A percentile compares a stretch with the other conserved stretches of the same genome.
Evolutionary conservation across 2,888 invertebrate species (phyloP).

Genomic region (Drosophila melanosoma): DNA sequence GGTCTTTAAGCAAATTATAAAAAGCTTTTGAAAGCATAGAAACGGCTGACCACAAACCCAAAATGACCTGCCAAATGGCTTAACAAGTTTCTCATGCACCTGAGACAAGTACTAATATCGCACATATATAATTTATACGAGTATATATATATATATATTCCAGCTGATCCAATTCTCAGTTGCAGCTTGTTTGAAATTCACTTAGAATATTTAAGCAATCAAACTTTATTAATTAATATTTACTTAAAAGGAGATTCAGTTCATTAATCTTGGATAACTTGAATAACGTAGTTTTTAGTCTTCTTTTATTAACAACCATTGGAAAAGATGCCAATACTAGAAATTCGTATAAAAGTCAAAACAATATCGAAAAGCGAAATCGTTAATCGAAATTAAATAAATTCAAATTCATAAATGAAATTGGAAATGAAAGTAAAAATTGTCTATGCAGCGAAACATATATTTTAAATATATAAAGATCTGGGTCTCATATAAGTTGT

Average conservation of each 20-base stretch:
- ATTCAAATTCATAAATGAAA: background rate
- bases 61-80: conserved; percentile 12
- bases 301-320: background rate
- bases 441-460: background rate
- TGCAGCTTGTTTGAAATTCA: background rate
- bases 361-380: background rate
- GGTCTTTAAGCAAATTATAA: conserved; percentile 53
- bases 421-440: background rate
- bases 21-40: conserved; percentile 50
- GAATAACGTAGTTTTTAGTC: background rate
- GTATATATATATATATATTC: background rate
- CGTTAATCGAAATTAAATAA: background rate
- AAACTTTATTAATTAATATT: background rate
- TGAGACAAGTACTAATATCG: background rate
- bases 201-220: background rate
- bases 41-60: conserved; percentile 46
- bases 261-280: too few species aligned
- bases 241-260: background rate
- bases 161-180: background rate
- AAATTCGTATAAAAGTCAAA: background rate
- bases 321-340: background rate
- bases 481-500: background rate
- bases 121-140: background rate
- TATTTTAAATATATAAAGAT: background rate
- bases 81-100: background rate